A percentile compares a stretch with the other conserved stretches of the same genome.
phyloP scores from a whole-genome alignment of 2,888 invertebrate genomes.

The Tortricodes alternella region DNA sequence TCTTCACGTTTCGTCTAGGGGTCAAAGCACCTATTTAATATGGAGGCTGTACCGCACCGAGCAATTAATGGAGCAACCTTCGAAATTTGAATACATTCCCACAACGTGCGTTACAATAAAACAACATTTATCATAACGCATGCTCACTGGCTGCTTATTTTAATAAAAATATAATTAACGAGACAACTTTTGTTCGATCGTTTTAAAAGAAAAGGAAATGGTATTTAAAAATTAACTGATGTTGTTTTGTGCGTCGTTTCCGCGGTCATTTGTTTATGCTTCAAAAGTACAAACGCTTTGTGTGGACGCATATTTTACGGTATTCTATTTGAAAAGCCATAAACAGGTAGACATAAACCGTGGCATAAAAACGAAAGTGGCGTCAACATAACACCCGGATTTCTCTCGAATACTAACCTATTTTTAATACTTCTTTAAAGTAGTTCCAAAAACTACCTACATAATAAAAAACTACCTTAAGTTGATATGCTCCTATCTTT shows the following conservation, averaged over 20 bases:
- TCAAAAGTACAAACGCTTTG: slow-evolving; percentile 46
- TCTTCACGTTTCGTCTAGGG: slow-evolving; percentile 53
- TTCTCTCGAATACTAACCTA: too few species aligned
- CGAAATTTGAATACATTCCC: slow-evolving; percentile 56
- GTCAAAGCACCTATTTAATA: slow-evolving; percentile 71
- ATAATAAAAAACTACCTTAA: too few species aligned
- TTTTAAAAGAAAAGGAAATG: slow-evolving; percentile 17
- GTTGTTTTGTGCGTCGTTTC: slow-evolving; percentile 25
- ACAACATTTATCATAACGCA: slow-evolving; percentile 21
- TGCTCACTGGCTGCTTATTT: slow-evolving; percentile 6
- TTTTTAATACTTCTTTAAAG: too few species aligned
- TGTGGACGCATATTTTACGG: slow-evolving; percentile 45
- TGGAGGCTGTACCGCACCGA: slow-evolving; percentile 56
- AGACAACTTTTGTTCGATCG: slow-evolving; percentile 14
- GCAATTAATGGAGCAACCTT: slow-evolving; percentile 65
- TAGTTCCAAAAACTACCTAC: too few species aligned
- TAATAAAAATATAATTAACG: neutral
- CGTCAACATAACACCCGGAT: slow-evolving; percentile 32
- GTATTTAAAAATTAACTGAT: slow-evolving; percentile 25
- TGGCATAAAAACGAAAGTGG: slow-evolving; percentile 35
- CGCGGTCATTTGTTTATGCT: slow-evolving; percentile 28
- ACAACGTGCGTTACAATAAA: slow-evolving; percentile 21
- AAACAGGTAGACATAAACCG: slow-evolving; percentile 44
- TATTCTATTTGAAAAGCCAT: slow-evolving; percentile 46
- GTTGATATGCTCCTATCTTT: neutral